Conservation (phyloP, 2,797 vertebrate species). For the Dromococcyx pavoninus region DNA sequence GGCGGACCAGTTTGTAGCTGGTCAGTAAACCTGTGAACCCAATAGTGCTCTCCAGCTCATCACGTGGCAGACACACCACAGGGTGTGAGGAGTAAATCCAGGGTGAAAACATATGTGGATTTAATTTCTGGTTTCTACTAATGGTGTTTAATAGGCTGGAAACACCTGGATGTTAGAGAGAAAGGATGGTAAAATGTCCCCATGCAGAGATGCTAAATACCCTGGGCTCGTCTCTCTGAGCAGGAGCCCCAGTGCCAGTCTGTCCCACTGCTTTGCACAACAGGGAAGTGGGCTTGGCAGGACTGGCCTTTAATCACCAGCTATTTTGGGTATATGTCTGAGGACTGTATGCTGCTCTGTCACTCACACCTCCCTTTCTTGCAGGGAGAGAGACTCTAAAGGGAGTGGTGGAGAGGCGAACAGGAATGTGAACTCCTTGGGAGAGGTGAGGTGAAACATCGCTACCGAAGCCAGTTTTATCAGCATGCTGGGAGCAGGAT, state of each 20-base stretch:
- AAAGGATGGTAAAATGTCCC: background rate
- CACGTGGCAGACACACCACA: fast-evolving
- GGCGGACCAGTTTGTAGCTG: background rate
- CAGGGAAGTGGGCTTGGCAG: background rate
- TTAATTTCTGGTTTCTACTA: background rate
- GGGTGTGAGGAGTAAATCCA: background rate
- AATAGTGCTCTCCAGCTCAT: background rate
- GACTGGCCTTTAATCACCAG: background rate
- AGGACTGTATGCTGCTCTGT: background rate
- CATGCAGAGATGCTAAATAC: background rate
- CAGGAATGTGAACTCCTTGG: slow-evolving; percentile 20
- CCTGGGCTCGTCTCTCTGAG: background rate
- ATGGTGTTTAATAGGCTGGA: background rate
- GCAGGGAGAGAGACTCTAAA: slow-evolving; percentile 43
- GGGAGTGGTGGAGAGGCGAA: background rate
- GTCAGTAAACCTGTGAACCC: background rate
- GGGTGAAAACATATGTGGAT: background rate
- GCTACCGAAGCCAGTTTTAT: background rate
- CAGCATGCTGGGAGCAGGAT: fast-evolving
- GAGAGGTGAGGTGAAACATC: slow-evolving; percentile 49
- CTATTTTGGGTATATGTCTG: background rate
- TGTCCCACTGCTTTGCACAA: background rate
- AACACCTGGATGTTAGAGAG: background rate
- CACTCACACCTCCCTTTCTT: slow-evolving; percentile 5
- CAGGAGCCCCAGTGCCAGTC: background rate